Conservation (phyloP, 2,888 invertebrate genomes). For the Parasteatoda lunata region DNA sequence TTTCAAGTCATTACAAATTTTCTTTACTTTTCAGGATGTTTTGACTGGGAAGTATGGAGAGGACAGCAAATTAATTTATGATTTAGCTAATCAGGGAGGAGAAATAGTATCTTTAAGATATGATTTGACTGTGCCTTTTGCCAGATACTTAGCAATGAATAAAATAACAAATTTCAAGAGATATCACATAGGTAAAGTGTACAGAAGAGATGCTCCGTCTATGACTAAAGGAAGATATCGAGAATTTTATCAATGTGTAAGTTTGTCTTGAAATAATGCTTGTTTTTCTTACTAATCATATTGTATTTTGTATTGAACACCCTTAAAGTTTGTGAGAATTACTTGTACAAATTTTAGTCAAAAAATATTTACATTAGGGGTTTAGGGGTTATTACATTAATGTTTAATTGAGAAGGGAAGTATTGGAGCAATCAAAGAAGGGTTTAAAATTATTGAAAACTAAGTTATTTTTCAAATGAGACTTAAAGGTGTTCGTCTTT, state of each 20-base stretch:
- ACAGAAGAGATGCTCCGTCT: constrained; percentile 96
- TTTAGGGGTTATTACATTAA: no score
- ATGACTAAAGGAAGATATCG: constrained; percentile 96
- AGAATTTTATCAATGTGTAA: constrained; percentile 99
- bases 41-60: constrained; percentile 99
- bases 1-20: neutral
- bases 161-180: constrained; percentile 94
- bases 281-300: no score
- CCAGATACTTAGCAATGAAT: constrained; percentile 97
- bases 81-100: constrained; percentile 98
- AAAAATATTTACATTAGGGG: no score
- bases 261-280: constrained; percentile 74
- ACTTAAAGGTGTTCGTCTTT: no score
- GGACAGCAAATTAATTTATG: constrained; percentile 98
- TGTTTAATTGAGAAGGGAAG: no score
- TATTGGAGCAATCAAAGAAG: no score
- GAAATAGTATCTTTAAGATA: constrained; percentile 96
- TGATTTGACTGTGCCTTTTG: constrained; percentile 98
- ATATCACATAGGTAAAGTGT: constrained; percentile 99
- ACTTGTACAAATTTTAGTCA: no score
- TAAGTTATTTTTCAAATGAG: no score
- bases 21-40: constrained; percentile 83
- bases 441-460: no score
- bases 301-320: no score
- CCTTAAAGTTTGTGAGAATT: no score